Evolutionary conservation across 2,888 invertebrate species (phyloP), one percentile per base, ranked within the genome.

Genomic region (Synergus laeviventris): DNA sequence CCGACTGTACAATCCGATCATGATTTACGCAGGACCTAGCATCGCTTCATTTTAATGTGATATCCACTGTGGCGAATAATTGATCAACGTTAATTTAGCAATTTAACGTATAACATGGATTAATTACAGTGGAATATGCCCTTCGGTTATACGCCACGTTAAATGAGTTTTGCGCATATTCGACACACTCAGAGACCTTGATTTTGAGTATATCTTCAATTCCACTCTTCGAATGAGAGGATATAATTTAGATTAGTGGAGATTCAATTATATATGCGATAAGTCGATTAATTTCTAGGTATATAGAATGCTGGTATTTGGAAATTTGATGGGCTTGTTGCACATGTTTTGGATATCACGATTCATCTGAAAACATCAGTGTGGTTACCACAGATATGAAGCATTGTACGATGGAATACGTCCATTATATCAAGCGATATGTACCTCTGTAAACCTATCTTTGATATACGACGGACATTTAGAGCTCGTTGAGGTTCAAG

Each of bases 31-130:
- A 82, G 78, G 81, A 70, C 76, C 78, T 78, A 82, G 82, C 82
- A 81, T 81, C 82, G 78, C 81, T 77, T 83, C 74, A 80, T 82
- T 83, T 81, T 77, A 78, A 81, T 79, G 81, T 81, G 84, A 84
- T 86, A 86, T 84, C 75, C 81, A 73, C 77, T 77, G 77, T 76
- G 76, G 73, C 79, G 79, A 82, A 81, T 83, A 82, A 83, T 83
- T 82, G 84, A 79, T 83, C 82, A 82, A 82, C 83, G 83, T 82
- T 85, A 84, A 85, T 87, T 84, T 83, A 81, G 82, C 83, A 84
- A 85, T 84, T 87, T 84, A 82, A 84, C 84, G 81, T 78, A 80
- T 76, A 80, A 79, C 82, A 78, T 77, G 75, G 78, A 76, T 80
- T 80, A 80, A 82, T 80, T 82, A 76, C 80, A 78, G 81, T 77